phyloP scores from a whole-genome alignment of 2,888 invertebrate genomes.

The Leptogaster cylindrica region DNA sequence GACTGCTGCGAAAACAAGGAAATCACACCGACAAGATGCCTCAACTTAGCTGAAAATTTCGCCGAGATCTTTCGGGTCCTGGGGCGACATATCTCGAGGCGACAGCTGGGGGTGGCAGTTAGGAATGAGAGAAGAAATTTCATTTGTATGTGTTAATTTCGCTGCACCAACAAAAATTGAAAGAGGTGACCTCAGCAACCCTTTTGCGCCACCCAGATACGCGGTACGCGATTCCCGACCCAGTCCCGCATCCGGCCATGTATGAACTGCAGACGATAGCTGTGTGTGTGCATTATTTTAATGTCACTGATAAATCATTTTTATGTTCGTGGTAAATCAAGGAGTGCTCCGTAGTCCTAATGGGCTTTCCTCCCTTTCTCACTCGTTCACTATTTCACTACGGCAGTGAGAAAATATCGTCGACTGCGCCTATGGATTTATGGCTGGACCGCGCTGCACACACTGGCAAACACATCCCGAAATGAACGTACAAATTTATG shows the following conservation, averaged over 20 bases:
- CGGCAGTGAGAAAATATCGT: slow-evolving; percentile 46
- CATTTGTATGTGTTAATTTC: slow-evolving; percentile 43
- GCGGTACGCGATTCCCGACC: slow-evolving; percentile 28
- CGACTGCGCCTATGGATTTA: slow-evolving; percentile 42
- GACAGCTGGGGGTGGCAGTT: background rate
- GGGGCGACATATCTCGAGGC: background rate
- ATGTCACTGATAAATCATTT: slow-evolving; percentile 61
- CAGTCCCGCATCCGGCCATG: background rate
- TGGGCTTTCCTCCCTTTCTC: slow-evolving; percentile 44
- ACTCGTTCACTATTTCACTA: slow-evolving; percentile 35
- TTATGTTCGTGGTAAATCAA: slow-evolving; percentile 62
- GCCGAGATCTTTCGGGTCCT: background rate
- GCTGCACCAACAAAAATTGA: slow-evolving; percentile 40
- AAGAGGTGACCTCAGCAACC: slow-evolving; percentile 41
- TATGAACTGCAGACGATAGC: slow-evolving; percentile 22
- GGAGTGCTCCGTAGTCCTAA: slow-evolving; percentile 50
- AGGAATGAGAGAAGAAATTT: too few relatives aligned
- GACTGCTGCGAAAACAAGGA: slow-evolving; percentile 16
- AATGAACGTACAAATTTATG: slow-evolving; percentile 35
- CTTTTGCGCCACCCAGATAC: slow-evolving; percentile 28
- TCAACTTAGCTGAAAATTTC: slow-evolving; percentile 26
- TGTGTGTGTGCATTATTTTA: slow-evolving; percentile 60
- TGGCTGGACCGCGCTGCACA: slow-evolving; percentile 19
- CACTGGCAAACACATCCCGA: background rate
- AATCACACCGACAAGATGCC: slow-evolving; percentile 30